phyloP scores from a whole-genome alignment of 2,888 invertebrate species.

The Dynastes grantii region DNA sequence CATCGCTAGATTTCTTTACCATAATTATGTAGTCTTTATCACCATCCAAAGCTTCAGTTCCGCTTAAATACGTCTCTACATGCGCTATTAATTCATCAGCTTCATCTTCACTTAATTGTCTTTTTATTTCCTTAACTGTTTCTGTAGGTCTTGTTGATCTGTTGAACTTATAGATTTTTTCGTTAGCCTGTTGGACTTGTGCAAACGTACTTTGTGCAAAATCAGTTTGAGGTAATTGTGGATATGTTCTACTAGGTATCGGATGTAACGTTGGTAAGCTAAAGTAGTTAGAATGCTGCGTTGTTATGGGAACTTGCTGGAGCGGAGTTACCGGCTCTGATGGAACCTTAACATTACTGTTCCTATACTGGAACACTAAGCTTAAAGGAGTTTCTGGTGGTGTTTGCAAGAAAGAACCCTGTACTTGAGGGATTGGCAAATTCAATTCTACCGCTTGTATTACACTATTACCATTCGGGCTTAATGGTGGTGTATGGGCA shows the following conservation, averaged over 20 bases:
- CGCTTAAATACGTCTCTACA: constrained; percentile 36
- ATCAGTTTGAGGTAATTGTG: constrained; percentile 33
- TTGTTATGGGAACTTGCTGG: constrained; percentile 19
- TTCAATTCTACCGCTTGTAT: constrained; percentile 19
- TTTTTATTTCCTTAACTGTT: constrained; percentile 35
- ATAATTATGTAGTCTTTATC: constrained; percentile 42
- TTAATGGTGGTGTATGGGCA: constrained; percentile 41
- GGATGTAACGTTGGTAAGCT: constrained; percentile 38
- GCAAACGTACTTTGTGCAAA: constrained; percentile 36
- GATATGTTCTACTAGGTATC: constrained; percentile 44
- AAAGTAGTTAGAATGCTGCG: constrained; percentile 28
- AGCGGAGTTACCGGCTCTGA: constrained; percentile 33
- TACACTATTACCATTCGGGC: constrained; percentile 25
- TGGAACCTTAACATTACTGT: constrained; percentile 30
- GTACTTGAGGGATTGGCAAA: constrained; percentile 34
- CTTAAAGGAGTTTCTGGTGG: constrained; percentile 46
- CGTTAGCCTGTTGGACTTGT: background rate
- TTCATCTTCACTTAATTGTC: constrained; percentile 28
- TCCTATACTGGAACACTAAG: constrained; percentile 25
- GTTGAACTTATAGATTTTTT: constrained; percentile 19
- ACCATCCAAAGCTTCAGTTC: constrained; percentile 32
- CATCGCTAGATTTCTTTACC: constrained; percentile 35
- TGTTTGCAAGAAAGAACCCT: constrained; percentile 44
- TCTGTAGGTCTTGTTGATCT: constrained; percentile 7
- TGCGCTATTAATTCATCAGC: constrained; percentile 38